phyloP scores from a whole-genome alignment of 2,797 vertebrate species.

The Enteromius argenteus region DNA sequence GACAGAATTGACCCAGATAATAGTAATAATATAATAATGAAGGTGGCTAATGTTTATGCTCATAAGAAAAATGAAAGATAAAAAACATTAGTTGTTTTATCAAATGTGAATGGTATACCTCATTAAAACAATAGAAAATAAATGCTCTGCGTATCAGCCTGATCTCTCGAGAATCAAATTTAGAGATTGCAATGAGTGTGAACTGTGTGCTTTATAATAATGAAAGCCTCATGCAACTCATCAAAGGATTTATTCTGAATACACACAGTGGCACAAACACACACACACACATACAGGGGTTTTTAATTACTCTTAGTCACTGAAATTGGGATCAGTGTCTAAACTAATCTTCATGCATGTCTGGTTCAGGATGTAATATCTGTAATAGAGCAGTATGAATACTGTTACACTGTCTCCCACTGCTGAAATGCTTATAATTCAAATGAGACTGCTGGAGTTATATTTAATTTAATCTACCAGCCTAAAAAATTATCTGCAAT shows the following conservation, averaged over 20 bases:
- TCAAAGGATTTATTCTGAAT: slow-evolving; percentile 46
- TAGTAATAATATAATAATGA: slow-evolving; percentile 3
- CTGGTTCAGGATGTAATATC: slow-evolving; percentile 52
- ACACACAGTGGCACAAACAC: slow-evolving; percentile 16
- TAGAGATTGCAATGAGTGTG: slow-evolving; percentile 35
- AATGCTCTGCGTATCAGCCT: neutral
- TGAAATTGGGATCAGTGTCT: slow-evolving; percentile 49
- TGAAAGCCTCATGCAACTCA: slow-evolving; percentile 45
- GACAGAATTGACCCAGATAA: neutral
- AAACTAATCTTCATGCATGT: slow-evolving; percentile 54
- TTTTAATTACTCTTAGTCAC: slow-evolving; percentile 51
- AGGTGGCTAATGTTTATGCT: neutral
- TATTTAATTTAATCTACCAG: slow-evolving; percentile 51
- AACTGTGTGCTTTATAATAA: slow-evolving; percentile 35
- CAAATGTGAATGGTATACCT: slow-evolving; percentile 10
- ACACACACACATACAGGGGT: neutral
- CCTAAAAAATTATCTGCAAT: slow-evolving; percentile 46
- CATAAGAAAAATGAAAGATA: neutral
- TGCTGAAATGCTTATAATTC: slow-evolving; percentile 52
- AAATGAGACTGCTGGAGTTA: slow-evolving; percentile 53
- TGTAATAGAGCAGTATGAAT: slow-evolving; percentile 50
- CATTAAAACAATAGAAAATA: slow-evolving; percentile 39
- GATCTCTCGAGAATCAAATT: slow-evolving; percentile 37
- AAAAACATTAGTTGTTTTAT: slow-evolving; percentile 12
- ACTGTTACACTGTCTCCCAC: slow-evolving; percentile 21